Conservation (phyloP, 2,888 invertebrate genomes). For the Smittia aterrima region DNA sequence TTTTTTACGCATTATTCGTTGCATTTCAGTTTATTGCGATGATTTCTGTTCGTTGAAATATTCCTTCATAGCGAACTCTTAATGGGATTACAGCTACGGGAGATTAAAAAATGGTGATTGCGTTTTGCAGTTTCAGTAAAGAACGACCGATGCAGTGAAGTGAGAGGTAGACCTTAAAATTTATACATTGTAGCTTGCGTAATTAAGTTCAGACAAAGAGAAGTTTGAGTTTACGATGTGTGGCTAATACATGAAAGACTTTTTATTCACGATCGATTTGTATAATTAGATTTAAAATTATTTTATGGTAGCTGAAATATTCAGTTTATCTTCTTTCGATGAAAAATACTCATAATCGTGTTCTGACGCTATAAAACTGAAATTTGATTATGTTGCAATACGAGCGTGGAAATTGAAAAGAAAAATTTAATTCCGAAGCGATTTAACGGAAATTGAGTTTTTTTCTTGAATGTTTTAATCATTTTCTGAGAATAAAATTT, state of each 20-base stretch:
- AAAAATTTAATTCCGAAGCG: background rate
- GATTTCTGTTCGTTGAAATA: too few relatives aligned
- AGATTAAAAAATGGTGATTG: slow-evolving; percentile 21
- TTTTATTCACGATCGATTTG: slow-evolving; percentile 32
- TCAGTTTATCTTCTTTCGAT: too few relatives aligned
- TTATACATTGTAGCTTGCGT: too few relatives aligned
- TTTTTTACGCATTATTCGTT: slow-evolving; percentile 37
- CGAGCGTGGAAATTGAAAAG: background rate
- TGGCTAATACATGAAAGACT: slow-evolving; percentile 22
- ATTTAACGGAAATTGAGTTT: background rate
- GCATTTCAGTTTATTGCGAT: background rate
- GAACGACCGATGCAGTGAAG: background rate
- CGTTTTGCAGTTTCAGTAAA: slow-evolving; percentile 1
- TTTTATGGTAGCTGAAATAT: too few relatives aligned
- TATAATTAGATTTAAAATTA: slow-evolving; percentile 39
- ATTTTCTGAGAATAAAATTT: too few relatives aligned
- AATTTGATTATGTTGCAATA: background rate
- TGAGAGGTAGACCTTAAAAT: too few relatives aligned
- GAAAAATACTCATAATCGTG: slow-evolving; percentile 23
- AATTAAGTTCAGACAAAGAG: slow-evolving; percentile 1
- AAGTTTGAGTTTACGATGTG: slow-evolving; percentile 37
- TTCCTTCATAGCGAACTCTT: too few relatives aligned
- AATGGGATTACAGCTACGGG: slow-evolving; percentile 39
- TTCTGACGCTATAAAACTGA: slow-evolving; percentile 33
- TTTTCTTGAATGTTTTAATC: background rate